Evolutionary conservation across 2,888 invertebrate species (phyloP).

Genomic region (Caenorhabditis uteleia): DNA sequence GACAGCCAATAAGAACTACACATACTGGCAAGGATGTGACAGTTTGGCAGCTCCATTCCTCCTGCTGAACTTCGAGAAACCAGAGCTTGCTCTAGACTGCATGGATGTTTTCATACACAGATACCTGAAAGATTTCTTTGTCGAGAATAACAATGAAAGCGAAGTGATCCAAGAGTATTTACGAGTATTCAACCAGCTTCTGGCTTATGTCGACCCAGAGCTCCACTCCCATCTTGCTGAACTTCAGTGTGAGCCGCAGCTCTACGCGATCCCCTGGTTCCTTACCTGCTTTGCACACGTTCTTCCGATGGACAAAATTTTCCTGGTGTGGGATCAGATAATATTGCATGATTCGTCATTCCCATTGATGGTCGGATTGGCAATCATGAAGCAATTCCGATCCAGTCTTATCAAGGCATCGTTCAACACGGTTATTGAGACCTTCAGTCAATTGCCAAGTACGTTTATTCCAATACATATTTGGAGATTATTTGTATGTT

Average conservation of each 20-base stretch:
- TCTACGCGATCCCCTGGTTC: slow-evolving; percentile 95
- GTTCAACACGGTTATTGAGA: slow-evolving; percentile 95
- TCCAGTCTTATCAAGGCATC: slow-evolving; percentile 80
- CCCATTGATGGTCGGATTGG: slow-evolving; percentile 81
- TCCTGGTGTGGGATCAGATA: slow-evolving; percentile 96
- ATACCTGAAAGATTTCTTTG: slow-evolving; percentile 93
- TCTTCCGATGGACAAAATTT: slow-evolving; percentile 93
- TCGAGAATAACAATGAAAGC: slow-evolving; percentile 93
- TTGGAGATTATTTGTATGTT: too few relatives aligned
- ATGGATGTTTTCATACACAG: slow-evolving; percentile 93
- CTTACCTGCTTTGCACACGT: slow-evolving; percentile 79
- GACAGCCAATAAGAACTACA: slow-evolving; percentile 88
- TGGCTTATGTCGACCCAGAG: slow-evolving; percentile 91
- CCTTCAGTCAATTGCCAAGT: slow-evolving; percentile 95
- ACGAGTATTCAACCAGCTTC: slow-evolving; percentile 92
- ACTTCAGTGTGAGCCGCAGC: slow-evolving; percentile 91
- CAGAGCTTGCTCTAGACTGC: slow-evolving; percentile 94
- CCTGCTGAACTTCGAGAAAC: slow-evolving; percentile 92
- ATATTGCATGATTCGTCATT: slow-evolving; percentile 89
- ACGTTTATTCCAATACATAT: too few relatives aligned
- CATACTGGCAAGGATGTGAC: slow-evolving; percentile 99
- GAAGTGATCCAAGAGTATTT: slow-evolving; percentile 97
- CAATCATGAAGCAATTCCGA: slow-evolving; percentile 38
- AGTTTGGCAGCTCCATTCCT: slow-evolving; percentile 96
- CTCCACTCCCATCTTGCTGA: slow-evolving; percentile 87